Percentiles rank a stretch among this genome's conserved stretches.
Evolutionary conservation across 2,797 vertebrate genomes (phyloP).

Genomic region (Gorsachius magnificus): DNA sequence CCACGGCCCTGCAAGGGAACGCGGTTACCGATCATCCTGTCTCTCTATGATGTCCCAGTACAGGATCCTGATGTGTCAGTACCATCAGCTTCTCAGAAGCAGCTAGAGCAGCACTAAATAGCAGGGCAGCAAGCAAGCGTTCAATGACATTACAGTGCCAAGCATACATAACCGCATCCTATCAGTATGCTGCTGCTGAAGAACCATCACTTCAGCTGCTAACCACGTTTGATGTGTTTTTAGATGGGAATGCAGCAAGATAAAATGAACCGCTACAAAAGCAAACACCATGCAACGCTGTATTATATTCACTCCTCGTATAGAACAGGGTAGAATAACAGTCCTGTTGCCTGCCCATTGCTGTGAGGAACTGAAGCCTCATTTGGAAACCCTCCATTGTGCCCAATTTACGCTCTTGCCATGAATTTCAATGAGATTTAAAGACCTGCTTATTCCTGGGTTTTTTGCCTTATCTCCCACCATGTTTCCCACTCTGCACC

Average conservation of each 20-base stretch:
- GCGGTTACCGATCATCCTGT: neutral
- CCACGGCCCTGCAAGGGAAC: neutral
- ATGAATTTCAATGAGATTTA: neutral
- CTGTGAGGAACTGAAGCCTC: neutral
- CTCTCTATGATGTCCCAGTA: neutral
- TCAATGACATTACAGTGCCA: neutral
- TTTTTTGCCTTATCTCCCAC: neutral
- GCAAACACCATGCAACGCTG: neutral
- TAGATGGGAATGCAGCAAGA: neutral
- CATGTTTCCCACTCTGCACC: neutral
- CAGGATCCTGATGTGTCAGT: neutral
- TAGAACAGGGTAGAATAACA: neutral
- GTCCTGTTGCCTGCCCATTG: neutral
- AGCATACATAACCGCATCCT: fast-evolving
- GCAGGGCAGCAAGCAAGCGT: neutral
- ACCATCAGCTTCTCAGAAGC: neutral
- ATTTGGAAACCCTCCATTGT: neutral
- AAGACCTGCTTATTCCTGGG: neutral
- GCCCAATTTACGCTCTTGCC: neutral
- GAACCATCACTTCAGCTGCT: neutral
- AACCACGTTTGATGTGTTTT: neutral
- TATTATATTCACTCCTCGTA: neutral
- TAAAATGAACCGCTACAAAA: neutral
- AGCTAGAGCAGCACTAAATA: neutral
- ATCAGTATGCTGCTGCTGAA: neutral